Base-by-base conservation (phyloP, 1,140 invertebrate species). In the Neodiprion pinetum region DNA sequence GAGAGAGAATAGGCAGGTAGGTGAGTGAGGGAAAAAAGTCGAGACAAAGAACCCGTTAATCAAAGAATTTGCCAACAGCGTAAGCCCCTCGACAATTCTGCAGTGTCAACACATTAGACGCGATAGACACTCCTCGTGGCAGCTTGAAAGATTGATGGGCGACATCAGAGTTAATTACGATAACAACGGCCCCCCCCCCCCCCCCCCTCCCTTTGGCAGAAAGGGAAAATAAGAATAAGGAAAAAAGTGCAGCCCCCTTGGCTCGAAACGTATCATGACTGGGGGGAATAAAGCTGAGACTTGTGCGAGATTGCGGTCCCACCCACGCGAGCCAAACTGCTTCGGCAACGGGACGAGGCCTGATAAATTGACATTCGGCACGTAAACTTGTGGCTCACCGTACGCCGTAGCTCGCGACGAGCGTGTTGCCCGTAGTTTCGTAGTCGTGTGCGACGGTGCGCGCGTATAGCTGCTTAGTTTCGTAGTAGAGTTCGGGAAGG, bases 361-460 rank as follows among this genome's bases (percentile, higher is more conserved):
- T 61, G 53, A 61, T 61, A 61, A 61, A 61, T 61, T 61, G 53
- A 61, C 53, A 61, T 61, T 61, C 53, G 53, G 53, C 53, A 61
- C 53, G 53, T 61, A 61, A 61, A 61, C 11, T 61, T 61, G 7
- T 61, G 53, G 53, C 9, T 17, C 53, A 61, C 53, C 7, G 53
- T 61, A 61, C 53, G 53, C 11, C 53, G 53, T 17, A 61, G 53
- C 53, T 17, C 28, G 5, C 28, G 28, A 40, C 28, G 28, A 3
- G 28, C 28, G 28, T 40, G 1, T 12, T 61, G 53, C n/a, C 53
- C 7, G 53, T 61, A 61, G 53, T 61, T 61, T 61, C 53, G 53
- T 61, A 61, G 53, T 61, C 53, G 53, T 61, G 53, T 61, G 53
- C 28, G 5, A 40, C 28, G 28, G 5, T 40, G 28, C 28, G 28